Evolutionary conservation across 2,797 vertebrate species (phyloP), one percentile per base, ranked within the genome.

Genomic region (Amphiprion clarkii): DNA sequence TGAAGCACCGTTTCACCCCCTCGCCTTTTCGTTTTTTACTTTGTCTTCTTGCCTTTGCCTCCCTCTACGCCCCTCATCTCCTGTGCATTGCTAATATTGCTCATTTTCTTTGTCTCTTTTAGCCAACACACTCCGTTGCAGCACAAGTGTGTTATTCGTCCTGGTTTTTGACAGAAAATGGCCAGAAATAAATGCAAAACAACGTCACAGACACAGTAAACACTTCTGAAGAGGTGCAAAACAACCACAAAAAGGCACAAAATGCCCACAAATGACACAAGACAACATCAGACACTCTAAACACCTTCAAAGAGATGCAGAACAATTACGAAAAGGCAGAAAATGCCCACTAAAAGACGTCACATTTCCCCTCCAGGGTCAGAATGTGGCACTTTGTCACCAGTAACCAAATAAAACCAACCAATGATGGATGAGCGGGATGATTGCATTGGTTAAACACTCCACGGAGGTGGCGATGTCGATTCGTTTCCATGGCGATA

Each of bases 361-460:
- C 40, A 2, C 36, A 61, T 60, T 71, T 73, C 48, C 19, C 9
- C 66, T 62, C 17, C 8, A 25, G 60, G 54, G 53, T 82, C 68
- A 48, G 57, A 78, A 74, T 79, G 75, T 78, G 71, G 58, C 73
- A 71, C 73, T 23, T 23, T 57, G 59, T 72, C 69, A 31, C 53
- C n/a, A 82, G 78, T 78, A 67, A 69, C 57, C 55, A 55, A 82
- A 76, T 16, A 42, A 51, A 55, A 55, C 58, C 31, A 55, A 59
- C 31, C 6, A 0, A 46, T 71, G 55, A 74, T 55, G 52, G 42
- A 75, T 57, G 56, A 64, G 59, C 27, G 21, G 8, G 44, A 1
- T 6, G 8, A 71, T 44, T 70, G 49, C 16, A n/a, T 33, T 48
- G 49, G 6, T 68, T 49, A 11, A 29, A 40, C n/a, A 33, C 11